phyloP scores from a whole-genome alignment of 2,113 vertebrate genomes.

The Cynopterus brachyotis region DNA sequence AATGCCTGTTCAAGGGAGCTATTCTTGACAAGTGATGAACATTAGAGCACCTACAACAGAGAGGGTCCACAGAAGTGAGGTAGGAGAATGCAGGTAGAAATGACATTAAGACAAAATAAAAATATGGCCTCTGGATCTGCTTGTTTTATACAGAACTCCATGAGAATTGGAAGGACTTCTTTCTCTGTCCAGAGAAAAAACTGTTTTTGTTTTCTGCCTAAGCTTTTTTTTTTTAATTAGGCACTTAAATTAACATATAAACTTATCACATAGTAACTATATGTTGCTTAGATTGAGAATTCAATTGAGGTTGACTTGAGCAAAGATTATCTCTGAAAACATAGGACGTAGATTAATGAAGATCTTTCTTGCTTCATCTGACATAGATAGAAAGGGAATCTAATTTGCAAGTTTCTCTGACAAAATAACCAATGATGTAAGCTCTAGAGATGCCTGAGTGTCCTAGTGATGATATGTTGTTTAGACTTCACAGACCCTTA shows the following conservation, averaged over 20 bases:
- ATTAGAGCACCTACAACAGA: fast-evolving
- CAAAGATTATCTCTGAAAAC: neutral
- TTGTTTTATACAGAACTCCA: neutral
- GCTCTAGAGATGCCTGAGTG: neutral
- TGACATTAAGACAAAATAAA: neutral
- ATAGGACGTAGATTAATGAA: neutral
- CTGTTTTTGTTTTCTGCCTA: neutral
- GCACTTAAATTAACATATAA: neutral
- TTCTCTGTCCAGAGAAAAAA: neutral
- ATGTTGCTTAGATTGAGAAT: neutral
- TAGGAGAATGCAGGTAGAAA: neutral
- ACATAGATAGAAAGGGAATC: neutral
- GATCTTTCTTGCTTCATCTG: neutral
- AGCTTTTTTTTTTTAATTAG: neutral
- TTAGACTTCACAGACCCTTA: neutral
- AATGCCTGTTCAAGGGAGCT: neutral
- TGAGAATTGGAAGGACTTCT: neutral
- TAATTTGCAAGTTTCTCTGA: neutral
- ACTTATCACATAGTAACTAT: neutral
- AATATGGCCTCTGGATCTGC: neutral
- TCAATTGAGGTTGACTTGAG: neutral
- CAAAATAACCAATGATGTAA: neutral
- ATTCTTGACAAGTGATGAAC: neutral
- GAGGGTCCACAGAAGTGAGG: neutral
- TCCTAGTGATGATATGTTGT: neutral